Percentiles rank a stretch among this genome's conserved stretches.
phyloP scores from a whole-genome alignment of 1,140 invertebrate species.

The Vanessa atalanta region DNA sequence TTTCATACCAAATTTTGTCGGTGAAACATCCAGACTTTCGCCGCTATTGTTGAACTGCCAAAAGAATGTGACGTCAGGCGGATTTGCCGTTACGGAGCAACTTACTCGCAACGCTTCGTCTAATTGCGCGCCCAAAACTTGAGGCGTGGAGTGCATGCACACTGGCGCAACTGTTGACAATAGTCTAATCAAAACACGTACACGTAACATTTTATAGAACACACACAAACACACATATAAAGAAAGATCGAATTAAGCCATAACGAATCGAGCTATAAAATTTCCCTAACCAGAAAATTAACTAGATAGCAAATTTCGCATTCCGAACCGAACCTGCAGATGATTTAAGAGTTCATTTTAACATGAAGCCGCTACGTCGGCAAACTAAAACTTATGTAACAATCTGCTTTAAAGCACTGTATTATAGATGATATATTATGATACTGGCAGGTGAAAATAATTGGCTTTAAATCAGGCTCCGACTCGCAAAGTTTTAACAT shows the following conservation, averaged over 20 bases:
- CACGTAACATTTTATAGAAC: background rate
- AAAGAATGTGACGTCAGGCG: slow-evolving; percentile 89
- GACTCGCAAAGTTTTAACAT: slow-evolving; percentile 33
- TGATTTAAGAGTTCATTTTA: slow-evolving; percentile 48
- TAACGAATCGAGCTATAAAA: slow-evolving; percentile 16
- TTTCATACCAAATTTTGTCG: slow-evolving; percentile 81
- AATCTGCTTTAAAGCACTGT: slow-evolving; percentile 19
- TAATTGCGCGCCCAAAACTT: slow-evolving; percentile 90
- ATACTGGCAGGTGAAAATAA: slow-evolving; percentile 37
- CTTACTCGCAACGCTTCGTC: slow-evolving; percentile 90
- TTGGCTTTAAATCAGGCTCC: slow-evolving; percentile 34
- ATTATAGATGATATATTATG: slow-evolving; percentile 33
- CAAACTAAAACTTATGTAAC: slow-evolving; percentile 42
- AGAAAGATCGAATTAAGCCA: background rate
- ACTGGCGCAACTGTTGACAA: slow-evolving; percentile 87
- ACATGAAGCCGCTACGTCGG: slow-evolving; percentile 38
- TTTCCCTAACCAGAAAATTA: slow-evolving; percentile 34
- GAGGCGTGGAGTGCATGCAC: slow-evolving; percentile 85
- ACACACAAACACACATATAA: slow-evolving; percentile 5
- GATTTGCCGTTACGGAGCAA: slow-evolving; percentile 93
- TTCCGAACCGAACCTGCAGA: slow-evolving; percentile 37
- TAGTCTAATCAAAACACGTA: slow-evolving; percentile 30
- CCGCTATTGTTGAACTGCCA: slow-evolving; percentile 95
- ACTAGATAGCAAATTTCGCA: slow-evolving; percentile 30
- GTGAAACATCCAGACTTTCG: slow-evolving; percentile 89